These are phyloP conservation scores for Lycopodina hypogea DNA, from an alignment of 37 sponge, comb jelly and placozoan species.

Conservation along the genomic window DNA sequence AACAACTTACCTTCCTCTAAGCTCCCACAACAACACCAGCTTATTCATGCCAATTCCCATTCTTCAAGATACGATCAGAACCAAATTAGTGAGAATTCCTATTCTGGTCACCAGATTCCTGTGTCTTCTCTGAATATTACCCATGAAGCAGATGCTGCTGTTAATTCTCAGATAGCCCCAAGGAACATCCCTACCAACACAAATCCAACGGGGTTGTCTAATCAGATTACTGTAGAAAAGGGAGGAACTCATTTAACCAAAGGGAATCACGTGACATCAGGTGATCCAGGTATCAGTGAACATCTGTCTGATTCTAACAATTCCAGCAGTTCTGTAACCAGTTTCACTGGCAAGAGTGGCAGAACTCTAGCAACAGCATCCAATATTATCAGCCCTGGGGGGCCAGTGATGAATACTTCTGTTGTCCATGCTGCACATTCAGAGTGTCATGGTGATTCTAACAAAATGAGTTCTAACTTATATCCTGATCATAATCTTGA, in stretches of 20 bases:
- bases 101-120: background rate
- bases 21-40: background rate
- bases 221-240: background rate
- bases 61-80: background rate
- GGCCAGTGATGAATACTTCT: too few relatives aligned
- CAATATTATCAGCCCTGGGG: too few relatives aligned
- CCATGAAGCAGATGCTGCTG: background rate
- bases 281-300: constrained; percentile 27
- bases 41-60: background rate
- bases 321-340: constrained; percentile 28
- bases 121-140: background rate
- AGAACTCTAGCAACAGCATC: too few relatives aligned
- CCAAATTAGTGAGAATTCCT: background rate
- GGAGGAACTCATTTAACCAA: background rate
- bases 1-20: background rate
- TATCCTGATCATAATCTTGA: too few relatives aligned
- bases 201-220: too few relatives aligned
- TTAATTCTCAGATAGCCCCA: background rate
- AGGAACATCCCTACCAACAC: background rate
- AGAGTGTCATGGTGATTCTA: too few relatives aligned
- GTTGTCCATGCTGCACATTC: too few relatives aligned
- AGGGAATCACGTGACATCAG: background rate
- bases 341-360: too few relatives aligned
- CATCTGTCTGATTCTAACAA: constrained; percentile 37
- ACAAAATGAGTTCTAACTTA: too few relatives aligned